Percentiles rank a stretch among this genome's conserved stretches.
Conservation (phyloP, 2,888 invertebrate genomes). For the Pycnomerus fuliginosus region DNA sequence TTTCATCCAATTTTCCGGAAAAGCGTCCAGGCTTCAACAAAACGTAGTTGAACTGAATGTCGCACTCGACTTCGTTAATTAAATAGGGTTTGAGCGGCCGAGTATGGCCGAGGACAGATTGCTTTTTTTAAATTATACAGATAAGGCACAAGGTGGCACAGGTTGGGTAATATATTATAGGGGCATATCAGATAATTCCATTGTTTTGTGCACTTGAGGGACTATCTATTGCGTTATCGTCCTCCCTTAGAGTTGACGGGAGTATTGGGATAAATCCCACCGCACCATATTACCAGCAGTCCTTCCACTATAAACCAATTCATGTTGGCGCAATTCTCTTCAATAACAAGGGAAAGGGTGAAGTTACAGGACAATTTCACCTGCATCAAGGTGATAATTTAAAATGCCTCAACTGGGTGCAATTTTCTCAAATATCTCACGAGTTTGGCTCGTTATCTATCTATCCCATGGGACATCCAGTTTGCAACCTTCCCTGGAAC, state of each 20-base stretch:
- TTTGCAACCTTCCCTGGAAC: constrained; percentile 25
- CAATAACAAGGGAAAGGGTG: constrained; percentile 18
- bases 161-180: constrained; percentile 14
- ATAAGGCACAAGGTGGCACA: constrained; percentile 7
- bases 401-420: constrained; percentile 33
- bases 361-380: constrained; percentile 27
- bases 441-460: constrained; percentile 36
- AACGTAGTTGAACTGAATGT: no score
- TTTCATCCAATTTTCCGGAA: no score
- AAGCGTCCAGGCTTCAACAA: no score
- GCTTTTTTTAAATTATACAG: no score
- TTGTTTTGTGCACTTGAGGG: constrained; percentile 27
- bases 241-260: constrained; percentile 19
- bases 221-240: constrained; percentile 28
- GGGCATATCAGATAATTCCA: constrained; percentile 25
- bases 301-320: constrained; percentile 25
- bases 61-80: no score
- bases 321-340: constrained; percentile 20
- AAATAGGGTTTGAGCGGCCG: no score
- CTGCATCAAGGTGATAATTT: constrained; percentile 35
- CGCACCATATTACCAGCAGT: constrained; percentile 19
- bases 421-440: constrained; percentile 34
- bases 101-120: no score
- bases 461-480: constrained; percentile 32
- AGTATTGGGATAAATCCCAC: constrained; percentile 22